Evolutionary conservation across 2,113 vertebrate genomes (phyloP).

Genomic region (Sylvilagus bachmani): DNA sequence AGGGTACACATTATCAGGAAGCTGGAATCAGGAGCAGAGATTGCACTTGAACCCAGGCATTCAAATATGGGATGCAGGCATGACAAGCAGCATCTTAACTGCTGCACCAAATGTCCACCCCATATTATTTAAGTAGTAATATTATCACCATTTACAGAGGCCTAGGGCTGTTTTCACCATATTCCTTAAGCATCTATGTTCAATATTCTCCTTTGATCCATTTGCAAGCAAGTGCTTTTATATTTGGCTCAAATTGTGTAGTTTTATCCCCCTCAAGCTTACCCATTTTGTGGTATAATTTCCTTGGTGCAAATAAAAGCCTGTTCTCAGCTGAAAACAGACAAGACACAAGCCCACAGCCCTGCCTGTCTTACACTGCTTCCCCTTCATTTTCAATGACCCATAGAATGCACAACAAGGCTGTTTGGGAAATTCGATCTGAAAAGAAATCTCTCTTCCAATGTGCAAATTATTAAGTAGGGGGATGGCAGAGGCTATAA

Average conservation of each 20-base stretch:
- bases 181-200: conserved; percentile 16
- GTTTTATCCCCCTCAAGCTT: neutral
- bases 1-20: no score
- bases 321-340: conserved; percentile 24
- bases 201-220: conserved; percentile 44
- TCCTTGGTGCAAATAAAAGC: conserved; percentile 42
- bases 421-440: conserved; percentile 11
- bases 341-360: neutral
- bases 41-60: no score
- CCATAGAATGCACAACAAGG: neutral
- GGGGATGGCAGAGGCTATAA: neutral
- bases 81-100: no score
- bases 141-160: neutral
- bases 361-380: neutral
- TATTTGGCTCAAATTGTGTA: conserved; percentile 8
- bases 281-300: neutral
- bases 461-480: neutral
- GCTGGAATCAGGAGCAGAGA: no score
- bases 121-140: neutral
- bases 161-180: neutral
- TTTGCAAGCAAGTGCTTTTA: conserved; percentile 6
- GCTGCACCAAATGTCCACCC: neutral
- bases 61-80: no score
- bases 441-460: conserved; percentile 48
- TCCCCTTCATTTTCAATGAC: neutral